These are phyloP conservation scores for Naja naja DNA, from an alignment of 2,113 vertebrate genomes.

Conservation along the genomic window DNA sequence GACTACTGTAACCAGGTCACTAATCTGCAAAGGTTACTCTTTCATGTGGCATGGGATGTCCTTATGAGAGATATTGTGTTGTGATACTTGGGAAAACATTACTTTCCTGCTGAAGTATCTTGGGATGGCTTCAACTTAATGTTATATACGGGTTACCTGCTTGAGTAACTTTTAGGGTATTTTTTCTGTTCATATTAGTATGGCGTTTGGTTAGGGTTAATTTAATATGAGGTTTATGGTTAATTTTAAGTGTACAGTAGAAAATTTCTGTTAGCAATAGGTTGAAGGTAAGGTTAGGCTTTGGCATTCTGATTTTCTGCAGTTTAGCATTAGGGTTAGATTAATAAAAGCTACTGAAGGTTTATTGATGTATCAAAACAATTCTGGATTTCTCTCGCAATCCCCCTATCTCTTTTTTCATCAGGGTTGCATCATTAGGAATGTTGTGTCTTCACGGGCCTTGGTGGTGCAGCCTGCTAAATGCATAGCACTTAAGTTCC, in stretches of 20 bases:
- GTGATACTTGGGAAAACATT: background rate
- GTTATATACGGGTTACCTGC: background rate
- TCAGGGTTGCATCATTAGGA: background rate
- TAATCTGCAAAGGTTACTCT: background rate
- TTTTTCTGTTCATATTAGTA: background rate
- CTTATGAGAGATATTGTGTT: background rate
- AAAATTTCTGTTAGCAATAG: background rate
- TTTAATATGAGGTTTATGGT: background rate
- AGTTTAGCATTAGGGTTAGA: background rate
- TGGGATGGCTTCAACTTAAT: background rate
- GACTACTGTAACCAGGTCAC: background rate
- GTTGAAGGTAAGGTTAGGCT: background rate
- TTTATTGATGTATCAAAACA: background rate
- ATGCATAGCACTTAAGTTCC: too few species aligned
- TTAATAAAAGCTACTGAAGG: background rate
- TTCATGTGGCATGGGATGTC: background rate
- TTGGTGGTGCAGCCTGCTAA: too few species aligned
- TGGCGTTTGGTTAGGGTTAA: background rate
- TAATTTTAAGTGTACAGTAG: background rate
- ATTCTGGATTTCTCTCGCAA: background rate
- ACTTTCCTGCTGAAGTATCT: background rate
- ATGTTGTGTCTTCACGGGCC: background rate
- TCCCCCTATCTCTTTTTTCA: background rate
- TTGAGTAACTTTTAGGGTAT: background rate
- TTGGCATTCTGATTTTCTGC: background rate